These are phyloP conservation scores for Mizuhopecten yessoensis DNA, from an alignment of 1,140 invertebrate species.

Conservation along the genomic window DNA sequence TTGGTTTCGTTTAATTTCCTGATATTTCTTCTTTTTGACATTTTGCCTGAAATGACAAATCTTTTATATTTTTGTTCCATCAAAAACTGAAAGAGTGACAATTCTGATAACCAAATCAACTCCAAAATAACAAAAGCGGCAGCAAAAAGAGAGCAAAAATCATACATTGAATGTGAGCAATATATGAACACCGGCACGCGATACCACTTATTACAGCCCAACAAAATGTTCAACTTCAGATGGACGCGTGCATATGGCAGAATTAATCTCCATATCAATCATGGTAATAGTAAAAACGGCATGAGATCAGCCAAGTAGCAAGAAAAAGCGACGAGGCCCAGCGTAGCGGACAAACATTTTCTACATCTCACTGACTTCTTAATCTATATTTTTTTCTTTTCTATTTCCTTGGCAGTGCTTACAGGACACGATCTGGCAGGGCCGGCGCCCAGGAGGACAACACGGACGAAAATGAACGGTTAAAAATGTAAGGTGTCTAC, in stretches of 20 bases:
- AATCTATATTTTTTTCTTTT: slow-evolving; percentile 37
- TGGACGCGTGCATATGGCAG: slow-evolving; percentile 46
- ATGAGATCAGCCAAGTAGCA: slow-evolving; percentile 32
- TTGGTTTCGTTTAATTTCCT: slow-evolving; percentile 35
- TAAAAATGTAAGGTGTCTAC: neutral
- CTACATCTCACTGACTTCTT: slow-evolving; percentile 31
- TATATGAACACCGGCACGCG: slow-evolving; percentile 40
- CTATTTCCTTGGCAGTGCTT: neutral
- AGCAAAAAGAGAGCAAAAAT: slow-evolving; percentile 10
- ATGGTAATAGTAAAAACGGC: slow-evolving; percentile 28
- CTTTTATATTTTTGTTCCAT: slow-evolving; percentile 36
- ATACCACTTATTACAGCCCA: slow-evolving; percentile 42
- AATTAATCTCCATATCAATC: slow-evolving; percentile 48
- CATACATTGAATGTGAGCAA: slow-evolving; percentile 33
- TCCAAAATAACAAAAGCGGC: slow-evolving; percentile 24
- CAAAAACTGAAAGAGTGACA: slow-evolving; percentile 27
- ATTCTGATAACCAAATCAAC: slow-evolving; percentile 39
- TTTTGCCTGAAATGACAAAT: slow-evolving; percentile 21
- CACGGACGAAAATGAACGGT: neutral
- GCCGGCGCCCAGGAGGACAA: neutral
- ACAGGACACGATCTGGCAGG: neutral
- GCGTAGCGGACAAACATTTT: slow-evolving; percentile 32
- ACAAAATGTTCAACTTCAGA: slow-evolving; percentile 46
- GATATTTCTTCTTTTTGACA: slow-evolving; percentile 28
- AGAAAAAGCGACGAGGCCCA: slow-evolving; percentile 28